A percentile compares a stretch with the other conserved stretches of the same genome.
These are phyloP conservation scores for Axis porcinus DNA, from an alignment of 2,113 vertebrate genomes.

Conservation along the genomic window DNA sequence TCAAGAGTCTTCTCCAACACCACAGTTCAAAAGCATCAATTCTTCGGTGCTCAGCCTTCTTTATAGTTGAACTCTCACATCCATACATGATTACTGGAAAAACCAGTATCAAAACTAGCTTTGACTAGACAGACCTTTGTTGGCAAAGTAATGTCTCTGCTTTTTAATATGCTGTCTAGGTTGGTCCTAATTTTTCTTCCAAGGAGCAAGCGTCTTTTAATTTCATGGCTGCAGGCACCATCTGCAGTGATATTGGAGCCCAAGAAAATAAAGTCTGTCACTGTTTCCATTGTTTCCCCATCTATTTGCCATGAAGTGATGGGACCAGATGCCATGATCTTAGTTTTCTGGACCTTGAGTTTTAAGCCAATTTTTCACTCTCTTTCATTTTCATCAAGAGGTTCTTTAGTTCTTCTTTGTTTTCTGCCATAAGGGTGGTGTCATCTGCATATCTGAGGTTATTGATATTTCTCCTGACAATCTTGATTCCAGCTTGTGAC, in stretches of 20 bases:
- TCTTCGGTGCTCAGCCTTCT: fast-evolving
- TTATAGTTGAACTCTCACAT: neutral
- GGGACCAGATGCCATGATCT: neutral
- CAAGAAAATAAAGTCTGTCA: neutral
- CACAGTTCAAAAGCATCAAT: neutral
- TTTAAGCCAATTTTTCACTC: neutral
- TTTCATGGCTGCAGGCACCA: neutral
- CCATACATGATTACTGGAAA: neutral
- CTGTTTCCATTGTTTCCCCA: neutral
- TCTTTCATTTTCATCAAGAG: neutral
- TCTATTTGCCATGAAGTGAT: neutral
- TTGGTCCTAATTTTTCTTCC: neutral
- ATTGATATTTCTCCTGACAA: neutral
- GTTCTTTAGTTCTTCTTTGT: neutral
- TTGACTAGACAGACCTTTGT: neutral
- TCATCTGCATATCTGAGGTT: neutral
- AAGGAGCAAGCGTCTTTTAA: neutral
- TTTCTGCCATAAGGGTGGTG: neutral
- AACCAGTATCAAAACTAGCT: no score
- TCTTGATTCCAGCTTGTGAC: neutral
- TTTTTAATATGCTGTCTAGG: neutral
- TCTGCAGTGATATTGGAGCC: neutral
- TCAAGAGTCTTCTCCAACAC: neutral
- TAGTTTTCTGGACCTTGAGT: neutral
- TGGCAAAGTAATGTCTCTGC: neutral